Evolutionary conservation across 2,113 vertebrate genomes (phyloP).

Genomic region (Paramisgurnus dabryanus): DNA sequence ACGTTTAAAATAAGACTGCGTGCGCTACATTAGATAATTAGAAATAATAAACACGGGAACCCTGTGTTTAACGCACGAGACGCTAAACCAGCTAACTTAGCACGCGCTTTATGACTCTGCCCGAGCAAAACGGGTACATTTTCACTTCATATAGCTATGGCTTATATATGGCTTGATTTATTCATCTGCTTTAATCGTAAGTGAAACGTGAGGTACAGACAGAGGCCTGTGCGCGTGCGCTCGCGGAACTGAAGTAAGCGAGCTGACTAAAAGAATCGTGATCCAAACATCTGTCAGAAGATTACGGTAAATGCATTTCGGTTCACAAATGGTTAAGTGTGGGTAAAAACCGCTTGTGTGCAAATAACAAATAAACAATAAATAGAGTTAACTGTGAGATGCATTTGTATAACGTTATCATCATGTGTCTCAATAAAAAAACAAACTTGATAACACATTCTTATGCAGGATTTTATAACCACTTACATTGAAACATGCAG

Average conservation of each 20-base stretch:
- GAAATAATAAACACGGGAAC: constrained; percentile 1
- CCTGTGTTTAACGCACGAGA: background rate
- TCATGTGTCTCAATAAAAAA: background rate
- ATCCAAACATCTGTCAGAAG: constrained; percentile 29
- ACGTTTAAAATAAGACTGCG: too few species aligned
- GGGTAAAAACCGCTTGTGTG: background rate
- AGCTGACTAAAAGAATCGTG: background rate
- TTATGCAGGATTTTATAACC: background rate
- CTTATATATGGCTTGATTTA: background rate
- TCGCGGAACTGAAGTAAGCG: constrained; percentile 1
- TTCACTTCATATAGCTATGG: background rate
- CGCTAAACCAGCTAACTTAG: constrained; percentile 13
- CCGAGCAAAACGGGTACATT: background rate
- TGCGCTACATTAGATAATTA: background rate
- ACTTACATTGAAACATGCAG: background rate
- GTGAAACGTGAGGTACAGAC: background rate
- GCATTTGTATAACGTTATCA: background rate
- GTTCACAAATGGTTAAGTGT: background rate
- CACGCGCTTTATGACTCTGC: background rate
- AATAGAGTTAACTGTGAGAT: background rate
- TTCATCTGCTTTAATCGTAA: background rate
- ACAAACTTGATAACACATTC: background rate
- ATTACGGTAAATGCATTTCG: constrained; percentile 1
- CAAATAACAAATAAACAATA: background rate
- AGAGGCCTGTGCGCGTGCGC: background rate